A percentile compares a stretch with the other conserved stretches of the same genome.
These are phyloP conservation scores for Eupithecia vulgata DNA, from an alignment of 2,888 invertebrate genomes.

Conservation along the genomic window DNA sequence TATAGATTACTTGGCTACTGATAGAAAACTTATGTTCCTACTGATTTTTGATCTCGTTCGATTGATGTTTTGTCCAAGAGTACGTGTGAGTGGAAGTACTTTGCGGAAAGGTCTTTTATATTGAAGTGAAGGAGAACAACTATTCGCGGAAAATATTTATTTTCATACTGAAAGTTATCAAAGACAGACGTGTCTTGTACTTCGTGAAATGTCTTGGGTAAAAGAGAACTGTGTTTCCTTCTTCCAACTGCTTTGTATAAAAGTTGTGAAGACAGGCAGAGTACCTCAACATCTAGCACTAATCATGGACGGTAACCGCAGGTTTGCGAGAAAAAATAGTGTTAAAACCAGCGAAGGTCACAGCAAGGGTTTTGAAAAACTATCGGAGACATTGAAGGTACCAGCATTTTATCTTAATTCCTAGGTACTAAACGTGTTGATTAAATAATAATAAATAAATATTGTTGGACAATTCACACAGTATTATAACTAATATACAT, in stretches of 20 bases:
- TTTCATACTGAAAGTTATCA: conserved; percentile 5
- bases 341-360: conserved; percentile 92
- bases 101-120: neutral
- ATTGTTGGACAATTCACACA: too few relatives aligned
- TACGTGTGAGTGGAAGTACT: neutral
- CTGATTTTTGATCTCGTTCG: neutral
- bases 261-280: conserved; percentile 90
- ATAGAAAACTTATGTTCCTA: neutral
- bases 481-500: too few relatives aligned
- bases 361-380: conserved; percentile 90
- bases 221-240: conserved; percentile 89
- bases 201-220: conserved; percentile 87
- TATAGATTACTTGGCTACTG: neutral
- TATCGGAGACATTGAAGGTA: conserved; percentile 91
- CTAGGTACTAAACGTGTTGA: neutral
- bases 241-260: conserved; percentile 88
- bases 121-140: conserved; percentile 2
- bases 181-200: conserved; percentile 13
- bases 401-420: neutral
- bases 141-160: conserved; percentile 8
- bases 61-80: neutral
- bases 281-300: conserved; percentile 97
- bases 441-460: too few relatives aligned
- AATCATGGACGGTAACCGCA: conserved; percentile 99
- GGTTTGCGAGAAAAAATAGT: conserved; percentile 93